These are phyloP conservation scores for Potamilus streckersoni DNA, from an alignment of 1,140 invertebrate species.

Conservation along the genomic window DNA sequence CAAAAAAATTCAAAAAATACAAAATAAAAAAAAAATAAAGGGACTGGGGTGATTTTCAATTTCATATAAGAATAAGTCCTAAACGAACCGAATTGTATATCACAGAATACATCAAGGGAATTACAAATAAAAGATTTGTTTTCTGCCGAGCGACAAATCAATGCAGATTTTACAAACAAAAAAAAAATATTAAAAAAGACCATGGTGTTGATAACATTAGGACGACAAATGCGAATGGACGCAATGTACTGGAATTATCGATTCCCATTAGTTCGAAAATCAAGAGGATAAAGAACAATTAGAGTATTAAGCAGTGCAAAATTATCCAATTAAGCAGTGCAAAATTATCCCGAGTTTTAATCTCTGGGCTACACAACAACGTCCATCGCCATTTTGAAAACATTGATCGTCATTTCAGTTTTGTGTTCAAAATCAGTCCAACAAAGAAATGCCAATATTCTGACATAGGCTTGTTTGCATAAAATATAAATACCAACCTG, in stretches of 20 bases:
- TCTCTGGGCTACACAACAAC: background rate
- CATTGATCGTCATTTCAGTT: slow-evolving; percentile 1
- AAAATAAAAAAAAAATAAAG: too few relatives aligned
- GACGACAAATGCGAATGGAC: background rate
- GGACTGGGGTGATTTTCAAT: too few relatives aligned
- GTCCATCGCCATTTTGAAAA: slow-evolving; percentile 33
- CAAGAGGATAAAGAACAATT: background rate
- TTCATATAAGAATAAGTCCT: too few relatives aligned
- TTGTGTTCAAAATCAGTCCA: background rate
- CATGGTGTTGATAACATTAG: background rate
- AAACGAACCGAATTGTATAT: background rate
- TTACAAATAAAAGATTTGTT: background rate
- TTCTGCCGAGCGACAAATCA: background rate
- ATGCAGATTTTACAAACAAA: background rate
- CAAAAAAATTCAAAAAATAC: too few relatives aligned
- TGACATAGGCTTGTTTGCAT: background rate
- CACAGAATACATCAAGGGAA: background rate
- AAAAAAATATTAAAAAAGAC: background rate
- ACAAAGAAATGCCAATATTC: background rate
- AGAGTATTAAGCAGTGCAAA: background rate
- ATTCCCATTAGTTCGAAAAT: background rate
- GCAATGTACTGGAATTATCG: background rate
- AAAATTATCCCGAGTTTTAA: background rate
- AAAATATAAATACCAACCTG: slow-evolving; percentile 78
- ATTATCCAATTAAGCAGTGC: background rate